phyloP scores from a whole-genome alignment of 2,888 invertebrate genomes.

The Orgyia antiqua region DNA sequence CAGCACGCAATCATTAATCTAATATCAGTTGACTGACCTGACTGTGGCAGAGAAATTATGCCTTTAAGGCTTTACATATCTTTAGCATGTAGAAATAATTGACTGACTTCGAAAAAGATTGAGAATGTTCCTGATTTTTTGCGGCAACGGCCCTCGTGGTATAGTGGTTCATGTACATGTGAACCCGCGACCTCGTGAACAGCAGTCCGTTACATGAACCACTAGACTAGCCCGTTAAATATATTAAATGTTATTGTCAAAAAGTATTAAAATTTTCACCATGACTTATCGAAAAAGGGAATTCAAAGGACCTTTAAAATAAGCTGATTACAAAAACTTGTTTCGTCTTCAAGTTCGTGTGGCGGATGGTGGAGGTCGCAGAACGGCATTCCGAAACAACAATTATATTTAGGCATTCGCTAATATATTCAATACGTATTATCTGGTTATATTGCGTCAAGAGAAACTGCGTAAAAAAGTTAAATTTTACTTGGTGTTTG shows the following conservation, averaged over 20 bases:
- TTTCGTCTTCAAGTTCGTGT: conserved; percentile 25
- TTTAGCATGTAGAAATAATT: too few species aligned
- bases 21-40: conserved; percentile 18
- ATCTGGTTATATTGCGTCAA: too few species aligned
- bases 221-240: too few species aligned
- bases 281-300: not conserved
- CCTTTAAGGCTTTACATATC: conserved; percentile 2
- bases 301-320: conserved; percentile 10
- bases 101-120: too few species aligned
- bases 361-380: conserved; percentile 44
- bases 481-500: too few species aligned
- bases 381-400: conserved; percentile 45
- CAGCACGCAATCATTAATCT: conserved; percentile 25
- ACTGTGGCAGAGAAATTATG: conserved; percentile 2
- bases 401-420: conserved; percentile 49
- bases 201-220: too few species aligned
- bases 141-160: too few species aligned
- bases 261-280: not conserved
- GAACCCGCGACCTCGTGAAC: too few species aligned
- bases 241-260: too few species aligned
- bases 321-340: conserved; percentile 26
- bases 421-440: conserved; percentile 21
- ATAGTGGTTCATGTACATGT: too few species aligned
- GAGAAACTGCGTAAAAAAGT: too few species aligned
- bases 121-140: too few species aligned